Evolutionary conservation across 92 coral and sea anemone genomes (phyloP).

Genomic region (Zoanthus sociatus): DNA sequence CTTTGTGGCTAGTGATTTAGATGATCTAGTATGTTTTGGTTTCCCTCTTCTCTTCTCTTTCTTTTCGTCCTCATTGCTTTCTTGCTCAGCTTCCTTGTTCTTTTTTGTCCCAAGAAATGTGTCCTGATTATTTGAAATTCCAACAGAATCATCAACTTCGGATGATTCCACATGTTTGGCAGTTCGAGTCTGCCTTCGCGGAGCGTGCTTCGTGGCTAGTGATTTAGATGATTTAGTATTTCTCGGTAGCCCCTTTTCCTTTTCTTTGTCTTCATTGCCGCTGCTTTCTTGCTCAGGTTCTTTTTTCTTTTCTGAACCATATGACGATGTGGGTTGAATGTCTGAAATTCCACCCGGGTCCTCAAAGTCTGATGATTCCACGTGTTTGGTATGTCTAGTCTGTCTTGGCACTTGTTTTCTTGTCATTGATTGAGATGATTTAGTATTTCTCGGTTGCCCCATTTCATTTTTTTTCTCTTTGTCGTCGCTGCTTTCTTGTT

Average conservation of each 20-base stretch:
- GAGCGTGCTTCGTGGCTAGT: not conserved
- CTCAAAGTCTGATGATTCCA: no score
- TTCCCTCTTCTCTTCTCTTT: not conserved
- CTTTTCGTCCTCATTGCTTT: not conserved
- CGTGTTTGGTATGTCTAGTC: no score
- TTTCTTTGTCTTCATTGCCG: not conserved
- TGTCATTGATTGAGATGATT: not conserved
- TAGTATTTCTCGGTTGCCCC: not conserved
- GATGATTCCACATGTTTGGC: not conserved
- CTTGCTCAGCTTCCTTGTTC: not conserved
- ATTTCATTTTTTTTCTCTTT: not conserved
- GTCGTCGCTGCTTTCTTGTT: not conserved
- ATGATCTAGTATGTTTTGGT: not conserved
- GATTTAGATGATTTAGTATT: conserved; percentile 12
- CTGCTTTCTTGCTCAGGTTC: not conserved
- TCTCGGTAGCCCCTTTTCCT: not conserved
- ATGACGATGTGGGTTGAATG: not conserved
- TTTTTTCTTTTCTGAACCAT: not conserved
- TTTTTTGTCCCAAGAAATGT: not conserved
- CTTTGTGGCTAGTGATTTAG: not conserved
- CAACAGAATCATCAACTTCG: not conserved
- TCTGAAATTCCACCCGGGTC: not conserved
- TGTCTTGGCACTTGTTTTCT: no score
- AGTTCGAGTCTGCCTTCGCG: not conserved
- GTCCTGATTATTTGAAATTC: not conserved